Conservation (phyloP, 1,140 invertebrate species). For the Lepidurus couesii region DNA sequence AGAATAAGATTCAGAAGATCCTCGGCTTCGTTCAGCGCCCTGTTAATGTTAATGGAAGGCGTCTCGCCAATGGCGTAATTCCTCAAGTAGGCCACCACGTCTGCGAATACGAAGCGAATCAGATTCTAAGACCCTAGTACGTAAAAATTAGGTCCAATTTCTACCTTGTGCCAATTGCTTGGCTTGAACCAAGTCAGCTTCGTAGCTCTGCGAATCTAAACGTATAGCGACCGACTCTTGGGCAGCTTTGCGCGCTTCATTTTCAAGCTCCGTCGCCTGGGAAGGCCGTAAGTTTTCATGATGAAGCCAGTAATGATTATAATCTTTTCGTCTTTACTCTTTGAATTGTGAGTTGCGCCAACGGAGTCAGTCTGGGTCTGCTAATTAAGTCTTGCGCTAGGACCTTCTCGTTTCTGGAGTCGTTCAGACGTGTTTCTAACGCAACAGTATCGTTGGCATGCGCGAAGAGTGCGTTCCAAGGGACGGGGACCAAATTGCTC, state of each 20-base stretch:
- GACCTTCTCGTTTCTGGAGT: slow-evolving; percentile 39
- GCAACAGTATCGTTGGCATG: slow-evolving; percentile 46
- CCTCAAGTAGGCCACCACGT: slow-evolving; percentile 40
- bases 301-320: background rate
- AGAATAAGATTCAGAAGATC: slow-evolving; percentile 22
- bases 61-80: slow-evolving; percentile 42
- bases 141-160: background rate
- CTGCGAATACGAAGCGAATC: slow-evolving; percentile 31
- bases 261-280: slow-evolving; percentile 22
- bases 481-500: slow-evolving; percentile 63
- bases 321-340: slow-evolving; percentile 24
- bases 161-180: slow-evolving; percentile 7
- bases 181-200: background rate
- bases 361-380: slow-evolving; percentile 19
- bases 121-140: background rate
- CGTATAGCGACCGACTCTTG: background rate
- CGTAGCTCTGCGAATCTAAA: background rate
- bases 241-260: slow-evolving; percentile 16
- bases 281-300: background rate
- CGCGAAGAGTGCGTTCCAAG: slow-evolving; percentile 57
- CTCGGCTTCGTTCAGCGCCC: slow-evolving; percentile 36
- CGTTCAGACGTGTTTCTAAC: slow-evolving; percentile 41
- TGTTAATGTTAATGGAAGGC: slow-evolving; percentile 33
- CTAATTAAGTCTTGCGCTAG: slow-evolving; percentile 41
- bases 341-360: slow-evolving; percentile 29